Evolutionary conservation across 1,140 invertebrate genomes (phyloP), one percentile per base, ranked within the genome.

Genomic region (Leucophenga varia): DNA sequence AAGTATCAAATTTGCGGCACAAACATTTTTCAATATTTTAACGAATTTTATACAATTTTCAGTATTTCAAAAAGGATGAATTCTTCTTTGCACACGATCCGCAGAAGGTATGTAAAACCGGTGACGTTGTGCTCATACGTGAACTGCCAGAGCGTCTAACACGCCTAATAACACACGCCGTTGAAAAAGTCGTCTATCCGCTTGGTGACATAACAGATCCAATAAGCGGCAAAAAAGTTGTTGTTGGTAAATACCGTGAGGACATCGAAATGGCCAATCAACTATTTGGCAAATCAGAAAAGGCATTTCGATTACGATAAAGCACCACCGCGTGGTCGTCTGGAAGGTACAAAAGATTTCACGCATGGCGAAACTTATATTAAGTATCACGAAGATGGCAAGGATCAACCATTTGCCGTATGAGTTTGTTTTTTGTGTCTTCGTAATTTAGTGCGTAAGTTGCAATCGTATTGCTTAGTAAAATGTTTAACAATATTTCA

Each of bases 171-270:
- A 86, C 86, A 6, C 90, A 93, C 58, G 79, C 85, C 76, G 81
- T 94, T 2, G 78, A 88, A 60, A 84, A 91, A 72, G 81, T 93
- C 12, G 80, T 94, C 18, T 90, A 89, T 76, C 86, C 86, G 14
- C 77, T 86, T 53, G 91, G 91, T 52, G 89, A 94, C 78, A 77
- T 91, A 13, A 87, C 82, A 34, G 89, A 91, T 77, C 91, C 91
- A 22, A 75, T 93, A 17, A 89, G 88, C 53, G 86, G 87, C 19
- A 91, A 91, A 68, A 88, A 89, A 75, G 82, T 87, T 43, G 81
- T 86, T 2, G 83, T 78, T 34, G 80, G 79, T 42, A 78, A 79
- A 60, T 93, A 89, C 57, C 83, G 91, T 61, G 87, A 91, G 28
- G 80, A 89, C 47, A 81, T 91, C 36, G 84, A 88, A 34, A 80